Conservation (phyloP, 2,888 invertebrate species). For the Camptogramma bilineatum region DNA sequence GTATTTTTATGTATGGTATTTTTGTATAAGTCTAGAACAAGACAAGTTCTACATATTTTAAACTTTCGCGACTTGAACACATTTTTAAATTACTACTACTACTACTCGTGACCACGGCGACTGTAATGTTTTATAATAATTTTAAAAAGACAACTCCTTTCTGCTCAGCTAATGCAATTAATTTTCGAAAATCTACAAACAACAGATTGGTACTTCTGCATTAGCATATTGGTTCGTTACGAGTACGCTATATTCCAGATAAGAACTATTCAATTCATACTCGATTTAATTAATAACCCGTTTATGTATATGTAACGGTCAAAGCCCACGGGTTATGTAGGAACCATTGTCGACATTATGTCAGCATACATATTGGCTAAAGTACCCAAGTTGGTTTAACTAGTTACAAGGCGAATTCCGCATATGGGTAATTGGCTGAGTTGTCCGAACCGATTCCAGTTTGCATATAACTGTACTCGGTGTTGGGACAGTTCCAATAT, state of each 20-base stretch:
- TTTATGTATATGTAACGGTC: conserved; percentile 6
- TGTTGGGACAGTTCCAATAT: conserved; percentile 16
- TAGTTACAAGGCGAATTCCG: conserved; percentile 19
- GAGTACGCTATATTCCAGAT: background rate
- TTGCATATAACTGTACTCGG: conserved; percentile 21
- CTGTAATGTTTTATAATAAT: no score
- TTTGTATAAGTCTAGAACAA: no score
- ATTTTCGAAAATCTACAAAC: background rate
- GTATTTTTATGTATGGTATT: no score
- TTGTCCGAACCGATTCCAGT: conserved; percentile 18
- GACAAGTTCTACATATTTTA: no score
- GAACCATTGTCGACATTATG: conserved; percentile 13
- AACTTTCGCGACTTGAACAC: no score
- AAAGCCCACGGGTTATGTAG: background rate
- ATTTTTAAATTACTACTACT: no score
- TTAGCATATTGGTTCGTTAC: background rate
- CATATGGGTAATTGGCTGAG: conserved; percentile 28
- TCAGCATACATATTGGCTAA: conserved; percentile 6
- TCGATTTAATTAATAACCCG: background rate
- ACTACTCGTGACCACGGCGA: no score
- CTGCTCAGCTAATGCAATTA: no score
- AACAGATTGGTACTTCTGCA: background rate
- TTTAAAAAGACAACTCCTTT: no score
- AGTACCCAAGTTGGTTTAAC: background rate
- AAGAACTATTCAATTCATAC: background rate